These are phyloP conservation scores for Pelmatolapia mariae DNA, from an alignment of 2,113 vertebrate genomes.

Conservation along the genomic window DNA sequence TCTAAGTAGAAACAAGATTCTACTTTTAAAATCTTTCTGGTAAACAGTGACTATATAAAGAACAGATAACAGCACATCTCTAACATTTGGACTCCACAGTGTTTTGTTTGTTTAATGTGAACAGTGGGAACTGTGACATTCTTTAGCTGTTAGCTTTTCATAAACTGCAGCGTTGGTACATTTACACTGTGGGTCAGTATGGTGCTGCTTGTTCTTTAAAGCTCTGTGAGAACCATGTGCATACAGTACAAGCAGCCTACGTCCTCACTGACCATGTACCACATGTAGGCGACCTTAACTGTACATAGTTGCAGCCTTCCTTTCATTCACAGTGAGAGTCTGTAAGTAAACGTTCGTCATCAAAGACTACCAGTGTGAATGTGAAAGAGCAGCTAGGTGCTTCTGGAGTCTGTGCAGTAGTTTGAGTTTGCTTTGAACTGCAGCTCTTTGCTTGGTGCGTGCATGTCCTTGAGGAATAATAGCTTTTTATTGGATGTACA, in stretches of 20 bases:
- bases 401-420: not conserved
- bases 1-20: not conserved
- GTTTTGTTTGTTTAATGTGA: not conserved
- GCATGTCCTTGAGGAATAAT: not conserved
- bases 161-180: not conserved
- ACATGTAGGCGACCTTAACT: not conserved
- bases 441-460: not conserved
- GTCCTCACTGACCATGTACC: not conserved
- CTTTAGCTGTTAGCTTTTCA: not conserved
- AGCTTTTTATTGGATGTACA: not conserved
- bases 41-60: not conserved
- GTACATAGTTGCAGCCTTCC: not conserved
- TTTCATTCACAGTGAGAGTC: not conserved
- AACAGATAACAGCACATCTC: not conserved
- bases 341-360: not conserved
- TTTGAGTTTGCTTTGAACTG: not conserved
- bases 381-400: not conserved
- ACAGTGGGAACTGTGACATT: not conserved
- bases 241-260: fast-evolving
- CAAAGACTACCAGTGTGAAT: not conserved
- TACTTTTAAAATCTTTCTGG: not conserved
- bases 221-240: not conserved
- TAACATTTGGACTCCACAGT: not conserved
- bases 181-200: not conserved
- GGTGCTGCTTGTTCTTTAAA: not conserved